phyloP scores from a whole-genome alignment of 2,888 invertebrate genomes.

The Portevinia maculata region DNA sequence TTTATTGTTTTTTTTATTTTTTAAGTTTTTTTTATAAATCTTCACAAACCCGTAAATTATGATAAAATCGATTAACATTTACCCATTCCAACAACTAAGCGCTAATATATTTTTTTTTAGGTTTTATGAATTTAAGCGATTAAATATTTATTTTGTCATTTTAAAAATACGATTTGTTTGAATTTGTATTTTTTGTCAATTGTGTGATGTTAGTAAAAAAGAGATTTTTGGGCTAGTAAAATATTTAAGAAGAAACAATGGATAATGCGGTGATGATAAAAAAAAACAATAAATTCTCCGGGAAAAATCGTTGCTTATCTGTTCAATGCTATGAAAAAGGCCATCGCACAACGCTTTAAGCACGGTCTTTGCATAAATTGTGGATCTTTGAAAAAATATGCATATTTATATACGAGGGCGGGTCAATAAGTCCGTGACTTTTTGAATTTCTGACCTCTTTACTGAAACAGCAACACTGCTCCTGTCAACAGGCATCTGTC shows the following conservation, averaged over 20 bases:
- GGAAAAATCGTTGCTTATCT: too few relatives aligned
- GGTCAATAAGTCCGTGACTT: too few relatives aligned
- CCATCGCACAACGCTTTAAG: too few relatives aligned
- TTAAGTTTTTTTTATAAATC: constrained; percentile 19
- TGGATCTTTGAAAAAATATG: too few relatives aligned
- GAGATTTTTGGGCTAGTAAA: not conserved
- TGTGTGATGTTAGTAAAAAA: constrained; percentile 54
- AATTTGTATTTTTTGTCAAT: constrained; percentile 76
- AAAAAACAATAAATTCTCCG: too few relatives aligned
- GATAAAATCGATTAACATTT: constrained; percentile 43
- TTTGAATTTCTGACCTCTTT: too few relatives aligned
- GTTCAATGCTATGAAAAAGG: too few relatives aligned
- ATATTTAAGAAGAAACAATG: not conserved
- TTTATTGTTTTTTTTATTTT: constrained; percentile 22
- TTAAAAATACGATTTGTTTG: constrained; percentile 76
- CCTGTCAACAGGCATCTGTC: too few relatives aligned
- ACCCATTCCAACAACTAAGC: constrained; percentile 58
- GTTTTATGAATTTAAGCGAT: constrained; percentile 49
- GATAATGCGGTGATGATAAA: not conserved
- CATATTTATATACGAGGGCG: too few relatives aligned
- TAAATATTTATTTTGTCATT: constrained; percentile 44
- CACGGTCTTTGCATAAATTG: too few relatives aligned
- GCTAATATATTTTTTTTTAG: constrained; percentile 26
- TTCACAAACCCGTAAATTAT: constrained; percentile 42
- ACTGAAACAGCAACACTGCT: too few relatives aligned